Base-by-base conservation (phyloP, 2,888 invertebrate species). In the Pyrocoelia pectoralis region DNA sequence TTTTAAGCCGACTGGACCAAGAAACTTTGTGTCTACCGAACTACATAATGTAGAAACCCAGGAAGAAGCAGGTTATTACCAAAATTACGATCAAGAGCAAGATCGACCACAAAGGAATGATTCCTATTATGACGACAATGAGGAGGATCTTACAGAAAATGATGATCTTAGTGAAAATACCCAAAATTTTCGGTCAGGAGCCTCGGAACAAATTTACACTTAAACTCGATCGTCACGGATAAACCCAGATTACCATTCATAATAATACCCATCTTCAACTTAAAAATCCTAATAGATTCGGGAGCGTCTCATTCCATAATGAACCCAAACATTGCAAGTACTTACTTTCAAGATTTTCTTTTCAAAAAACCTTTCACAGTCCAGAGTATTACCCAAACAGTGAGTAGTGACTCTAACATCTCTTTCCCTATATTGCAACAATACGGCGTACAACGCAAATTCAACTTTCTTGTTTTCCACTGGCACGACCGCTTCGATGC, bases 401-500 rank as follows among this genome's bases (percentile, higher is more conserved):
- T 46, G n/a, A 18, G 17, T 9, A 19, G n/a, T 12, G 8, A 5
- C 12, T 9, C n/a, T 1, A 50, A 17, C 10, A n/a, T 17, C 8
- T 15, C 49, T 1, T 50, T 19, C 49, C 28, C 28, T 19, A 10
- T 50, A n/a, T 17, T 48, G 4, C 4, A 50, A 50, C n/a, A 24
- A 12, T 28, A 28, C 28, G 49, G 49, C 1, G 10, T 50, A 24
- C 5, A 28, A 1, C 3, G 19, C 3, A 28, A 13, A 2, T 12
- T 50, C 2, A n/a, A 50, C 4, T 50, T 50, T 12, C 49, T 18
- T 12, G 28, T 50, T 6, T 14, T 50, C 3, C 4, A 50, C 1
- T 48, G 49, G 12, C 19, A 50, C 24, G 24, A 50, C 2, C 10
- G 49, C 1, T 50, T 50, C 12, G 28, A 50, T 13, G 49, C 49